Evolutionary conservation across 1,140 invertebrate genomes (phyloP).

Genomic region (Drosophila littoralis): DNA sequence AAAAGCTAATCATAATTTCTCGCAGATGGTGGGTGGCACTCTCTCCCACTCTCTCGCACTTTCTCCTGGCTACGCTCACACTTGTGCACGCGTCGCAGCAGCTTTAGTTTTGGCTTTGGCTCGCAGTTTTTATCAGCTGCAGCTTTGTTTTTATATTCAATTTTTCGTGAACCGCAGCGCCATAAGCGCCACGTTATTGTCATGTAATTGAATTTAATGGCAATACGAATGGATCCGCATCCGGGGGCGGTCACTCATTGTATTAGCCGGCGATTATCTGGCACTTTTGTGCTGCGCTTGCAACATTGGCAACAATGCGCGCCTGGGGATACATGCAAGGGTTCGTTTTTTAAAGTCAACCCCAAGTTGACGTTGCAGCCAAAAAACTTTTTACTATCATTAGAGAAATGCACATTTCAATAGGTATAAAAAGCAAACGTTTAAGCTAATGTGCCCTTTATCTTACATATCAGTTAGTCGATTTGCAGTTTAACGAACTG

Average conservation of each 20-base stretch:
- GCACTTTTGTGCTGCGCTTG: slow-evolving; percentile 63
- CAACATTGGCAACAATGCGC: slow-evolving; percentile 47
- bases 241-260: slow-evolving; percentile 63
- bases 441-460: not conserved
- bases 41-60: slow-evolving; percentile 8
- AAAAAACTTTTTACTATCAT: slow-evolving; percentile 5
- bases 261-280: slow-evolving; percentile 74
- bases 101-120: slow-evolving; percentile 52
- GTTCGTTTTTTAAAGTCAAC: slow-evolving; percentile 4
- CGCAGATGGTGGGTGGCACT: slow-evolving; percentile 52
- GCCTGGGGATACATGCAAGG: slow-evolving; percentile 26
- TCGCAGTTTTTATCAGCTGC: slow-evolving; percentile 73
- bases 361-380: not conserved
- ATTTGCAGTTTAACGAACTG: not conserved
- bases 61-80: not conserved
- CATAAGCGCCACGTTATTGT: slow-evolving; percentile 78
- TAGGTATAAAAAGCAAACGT: not conserved
- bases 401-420: slow-evolving; percentile 1
- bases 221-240: slow-evolving; percentile 58
- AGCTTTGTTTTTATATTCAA: slow-evolving; percentile 81
- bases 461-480: not conserved
- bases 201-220: slow-evolving; percentile 81
- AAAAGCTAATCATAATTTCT: slow-evolving; percentile 81
- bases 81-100: slow-evolving; percentile 32
- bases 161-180: slow-evolving; percentile 69